Percentiles rank a stretch among this genome's conserved stretches.
Conservation (phyloP, 2,113 vertebrate genomes). For the Plotosus lineatus region DNA sequence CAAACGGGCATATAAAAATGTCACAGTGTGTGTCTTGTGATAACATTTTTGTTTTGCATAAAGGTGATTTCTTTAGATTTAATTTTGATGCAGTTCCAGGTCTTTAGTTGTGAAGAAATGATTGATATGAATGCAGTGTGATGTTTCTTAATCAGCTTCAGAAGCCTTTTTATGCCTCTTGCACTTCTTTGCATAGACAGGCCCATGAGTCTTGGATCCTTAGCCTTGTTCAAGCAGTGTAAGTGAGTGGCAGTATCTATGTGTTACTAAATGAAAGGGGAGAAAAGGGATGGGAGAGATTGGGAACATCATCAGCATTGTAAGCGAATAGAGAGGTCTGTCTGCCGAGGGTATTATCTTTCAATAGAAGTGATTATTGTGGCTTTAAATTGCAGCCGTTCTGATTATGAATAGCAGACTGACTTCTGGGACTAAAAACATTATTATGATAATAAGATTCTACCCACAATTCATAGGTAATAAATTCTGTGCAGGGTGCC, state of each 20-base stretch:
- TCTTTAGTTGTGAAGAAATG: conserved; percentile 1
- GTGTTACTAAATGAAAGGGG: conserved; percentile 43
- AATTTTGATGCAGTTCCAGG: conserved; percentile 24
- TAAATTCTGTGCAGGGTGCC: conserved; percentile 42
- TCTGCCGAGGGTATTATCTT: conserved; percentile 51
- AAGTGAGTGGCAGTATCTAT: conserved; percentile 29
- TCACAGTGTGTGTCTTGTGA: not conserved
- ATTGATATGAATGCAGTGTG: conserved; percentile 23
- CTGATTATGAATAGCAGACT: conserved; percentile 53
- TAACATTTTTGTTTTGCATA: not conserved
- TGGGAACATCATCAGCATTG: conserved; percentile 45
- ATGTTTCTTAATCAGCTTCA: conserved; percentile 41
- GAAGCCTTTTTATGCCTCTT: conserved; percentile 25
- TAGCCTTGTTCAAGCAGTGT: conserved; percentile 26
- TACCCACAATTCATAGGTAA: conserved; percentile 55
- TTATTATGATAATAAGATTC: conserved; percentile 58
- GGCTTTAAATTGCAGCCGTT: conserved; percentile 51
- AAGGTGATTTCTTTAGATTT: conserved; percentile 5
- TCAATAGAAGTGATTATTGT: conserved; percentile 51
- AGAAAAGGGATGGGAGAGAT: conserved; percentile 37
- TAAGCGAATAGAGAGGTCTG: conserved; percentile 39
- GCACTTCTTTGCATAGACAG: conserved; percentile 24
- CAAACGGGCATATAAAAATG: not conserved
- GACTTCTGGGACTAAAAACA: conserved; percentile 56
- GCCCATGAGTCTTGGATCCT: conserved; percentile 24